A percentile compares a stretch with the other conserved stretches of the same genome.
Conservation (phyloP, 1,140 invertebrate species). For the Frieseomelitta varia region DNA sequence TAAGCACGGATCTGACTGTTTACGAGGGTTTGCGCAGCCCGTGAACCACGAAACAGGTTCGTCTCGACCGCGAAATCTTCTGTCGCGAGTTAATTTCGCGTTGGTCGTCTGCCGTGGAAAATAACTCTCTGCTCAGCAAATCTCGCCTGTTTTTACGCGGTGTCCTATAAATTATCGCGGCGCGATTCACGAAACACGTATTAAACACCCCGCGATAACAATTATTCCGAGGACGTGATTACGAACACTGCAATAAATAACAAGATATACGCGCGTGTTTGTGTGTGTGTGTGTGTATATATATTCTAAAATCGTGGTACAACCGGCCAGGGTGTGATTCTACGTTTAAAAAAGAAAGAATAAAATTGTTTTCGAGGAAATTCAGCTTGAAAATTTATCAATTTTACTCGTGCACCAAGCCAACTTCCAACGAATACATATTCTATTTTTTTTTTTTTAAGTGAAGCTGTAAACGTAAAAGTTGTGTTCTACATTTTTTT, state of each 20-base stretch:
- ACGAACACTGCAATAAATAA: slow-evolving; percentile 23
- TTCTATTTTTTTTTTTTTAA: too few species aligned
- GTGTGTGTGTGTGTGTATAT: too few species aligned
- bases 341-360: too few species aligned
- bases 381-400: too few species aligned
- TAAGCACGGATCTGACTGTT: slow-evolving; percentile 2
- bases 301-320: too few species aligned
- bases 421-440: too few species aligned
- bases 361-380: too few species aligned
- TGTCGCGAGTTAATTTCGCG: slow-evolving; percentile 7
- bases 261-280: too few species aligned
- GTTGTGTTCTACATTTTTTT: too few species aligned
- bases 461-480: too few species aligned
- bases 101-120: background rate
- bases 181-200: slow-evolving; percentile 14
- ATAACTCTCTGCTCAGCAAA: background rate
- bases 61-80: background rate
- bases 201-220: background rate
- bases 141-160: slow-evolving; percentile 6
- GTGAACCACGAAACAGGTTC: slow-evolving; percentile 29
- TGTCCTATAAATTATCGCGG: slow-evolving; percentile 14
- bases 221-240: slow-evolving; percentile 22
- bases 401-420: too few species aligned
- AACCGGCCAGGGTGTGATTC: too few species aligned
- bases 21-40: slow-evolving; percentile 9